These are phyloP conservation scores for Morpho achilles DNA, from an alignment of 2,888 invertebrate genomes.

Conservation along the genomic window DNA sequence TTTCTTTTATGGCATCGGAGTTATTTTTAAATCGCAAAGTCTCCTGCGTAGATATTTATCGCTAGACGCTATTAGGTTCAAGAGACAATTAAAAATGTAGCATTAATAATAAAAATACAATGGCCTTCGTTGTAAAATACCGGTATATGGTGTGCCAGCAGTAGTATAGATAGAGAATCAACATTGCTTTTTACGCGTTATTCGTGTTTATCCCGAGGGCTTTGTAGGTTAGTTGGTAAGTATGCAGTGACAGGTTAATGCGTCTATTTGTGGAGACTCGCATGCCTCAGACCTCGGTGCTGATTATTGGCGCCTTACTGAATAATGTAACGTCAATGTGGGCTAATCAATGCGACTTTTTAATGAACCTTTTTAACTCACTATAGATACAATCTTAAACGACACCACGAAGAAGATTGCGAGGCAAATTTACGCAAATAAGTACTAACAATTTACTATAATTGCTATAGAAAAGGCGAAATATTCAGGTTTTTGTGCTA, in stretches of 20 bases:
- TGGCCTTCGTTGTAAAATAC: constrained; percentile 13
- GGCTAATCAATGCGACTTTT: constrained; percentile 58
- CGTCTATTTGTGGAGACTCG: constrained; percentile 47
- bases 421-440: constrained; percentile 28
- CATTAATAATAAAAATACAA: constrained; percentile 11
- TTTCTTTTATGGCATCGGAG: constrained; percentile 13
- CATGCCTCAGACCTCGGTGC: constrained; percentile 40
- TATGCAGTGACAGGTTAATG: constrained; percentile 41
- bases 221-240: constrained; percentile 59
- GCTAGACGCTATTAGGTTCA: constrained; percentile 11
- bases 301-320: constrained; percentile 63
- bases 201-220: constrained; percentile 40
- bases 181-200: constrained; percentile 34
- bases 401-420: constrained; percentile 24
- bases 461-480: constrained; percentile 18
- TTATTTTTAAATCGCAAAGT: constrained; percentile 13
- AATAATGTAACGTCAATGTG: constrained; percentile 57
- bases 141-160: constrained; percentile 16
- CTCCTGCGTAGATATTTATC: constrained; percentile 16
- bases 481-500: constrained; percentile 15
- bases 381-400: constrained; percentile 28
- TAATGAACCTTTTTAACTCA: constrained; percentile 28
- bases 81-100: constrained; percentile 14
- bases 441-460: constrained; percentile 27
- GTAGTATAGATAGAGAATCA: constrained; percentile 35